Evolutionary conservation across 2,113 vertebrate species (phyloP).

Genomic region (Rhinoptilus africanus): DNA sequence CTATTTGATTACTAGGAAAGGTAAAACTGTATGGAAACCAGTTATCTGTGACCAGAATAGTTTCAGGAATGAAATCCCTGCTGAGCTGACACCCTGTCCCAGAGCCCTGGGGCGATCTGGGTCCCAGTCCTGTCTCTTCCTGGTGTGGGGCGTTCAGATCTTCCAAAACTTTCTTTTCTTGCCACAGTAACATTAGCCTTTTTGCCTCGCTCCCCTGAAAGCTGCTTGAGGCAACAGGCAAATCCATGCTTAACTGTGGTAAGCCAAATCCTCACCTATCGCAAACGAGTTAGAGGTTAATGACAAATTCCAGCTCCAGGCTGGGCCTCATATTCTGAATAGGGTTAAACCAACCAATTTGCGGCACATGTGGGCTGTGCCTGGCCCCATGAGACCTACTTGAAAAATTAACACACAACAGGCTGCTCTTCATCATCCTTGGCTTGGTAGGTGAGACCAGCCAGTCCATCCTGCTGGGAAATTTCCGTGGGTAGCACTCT

Average conservation of each 20-base stretch:
- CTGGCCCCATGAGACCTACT: not conserved
- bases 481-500: not conserved
- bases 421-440: not conserved
- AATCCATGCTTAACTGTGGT: not conserved
- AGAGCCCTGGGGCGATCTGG: not conserved
- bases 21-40: not conserved
- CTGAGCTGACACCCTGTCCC: not conserved
- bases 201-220: not conserved
- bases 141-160: not conserved
- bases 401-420: not conserved
- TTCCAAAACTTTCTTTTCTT: not conserved
- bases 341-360: not conserved
- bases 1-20: not conserved
- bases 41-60: not conserved
- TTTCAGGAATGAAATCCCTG: not conserved
- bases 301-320: not conserved
- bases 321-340: not conserved
- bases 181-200: accelerated
- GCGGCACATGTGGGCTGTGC: not conserved
- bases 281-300: not conserved
- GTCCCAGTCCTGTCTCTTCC: not conserved
- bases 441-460: not conserved
- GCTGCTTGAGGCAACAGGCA: not conserved
- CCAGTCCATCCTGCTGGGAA: not conserved
- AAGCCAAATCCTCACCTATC: not conserved